A percentile compares a stretch with the other conserved stretches of the same genome.
Evolutionary conservation across 2,113 vertebrate species (phyloP).

Genomic region (Bos indicus): DNA sequence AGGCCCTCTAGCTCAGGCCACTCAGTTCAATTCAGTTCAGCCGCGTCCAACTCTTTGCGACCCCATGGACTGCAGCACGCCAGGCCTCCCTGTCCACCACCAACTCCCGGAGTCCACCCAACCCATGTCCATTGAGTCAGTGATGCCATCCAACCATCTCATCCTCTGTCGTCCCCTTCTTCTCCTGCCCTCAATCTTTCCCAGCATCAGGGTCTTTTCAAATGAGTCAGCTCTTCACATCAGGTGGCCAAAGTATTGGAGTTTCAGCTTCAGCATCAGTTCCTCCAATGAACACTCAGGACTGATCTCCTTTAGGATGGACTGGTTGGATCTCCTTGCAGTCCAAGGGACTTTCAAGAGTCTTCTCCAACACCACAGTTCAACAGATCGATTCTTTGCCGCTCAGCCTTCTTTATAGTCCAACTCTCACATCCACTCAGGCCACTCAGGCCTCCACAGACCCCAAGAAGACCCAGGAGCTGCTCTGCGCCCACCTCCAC

Average conservation of each 20-base stretch:
- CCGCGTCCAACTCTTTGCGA: background rate
- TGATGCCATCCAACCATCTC: background rate
- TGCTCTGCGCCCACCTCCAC: accelerated
- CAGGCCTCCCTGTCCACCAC: background rate
- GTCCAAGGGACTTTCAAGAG: background rate
- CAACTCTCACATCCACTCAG: background rate
- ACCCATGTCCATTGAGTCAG: background rate
- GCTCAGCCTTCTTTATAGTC: background rate
- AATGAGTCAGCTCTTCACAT: background rate
- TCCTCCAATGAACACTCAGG: background rate
- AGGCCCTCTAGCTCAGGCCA: background rate
- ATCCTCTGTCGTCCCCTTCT: background rate
- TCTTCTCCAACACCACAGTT: background rate
- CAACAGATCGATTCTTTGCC: accelerated
- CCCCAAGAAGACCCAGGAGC: accelerated
- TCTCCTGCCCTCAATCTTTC: background rate
- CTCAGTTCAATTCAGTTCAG: background rate
- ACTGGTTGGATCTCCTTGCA: background rate
- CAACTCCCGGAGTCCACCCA: background rate
- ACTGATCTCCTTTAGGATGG: background rate
- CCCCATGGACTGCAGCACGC: background rate
- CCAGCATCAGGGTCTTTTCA: background rate
- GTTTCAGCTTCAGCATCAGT: background rate
- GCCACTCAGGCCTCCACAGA: background rate
- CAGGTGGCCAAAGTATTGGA: background rate